phyloP scores from a whole-genome alignment of 2,797 vertebrate species.

The Chelidonichthys spinosus region DNA sequence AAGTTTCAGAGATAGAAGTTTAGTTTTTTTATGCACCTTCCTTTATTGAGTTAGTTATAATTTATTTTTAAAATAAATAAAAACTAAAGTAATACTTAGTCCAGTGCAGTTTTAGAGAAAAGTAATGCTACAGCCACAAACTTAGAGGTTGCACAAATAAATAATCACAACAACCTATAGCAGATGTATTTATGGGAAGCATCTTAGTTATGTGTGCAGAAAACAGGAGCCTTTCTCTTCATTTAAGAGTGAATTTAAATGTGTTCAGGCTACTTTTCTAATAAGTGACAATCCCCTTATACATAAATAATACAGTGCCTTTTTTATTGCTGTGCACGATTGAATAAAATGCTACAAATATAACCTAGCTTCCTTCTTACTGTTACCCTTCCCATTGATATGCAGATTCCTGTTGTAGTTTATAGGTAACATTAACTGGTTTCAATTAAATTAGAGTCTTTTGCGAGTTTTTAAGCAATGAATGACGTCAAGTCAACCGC shows the following conservation, averaged over 20 bases:
- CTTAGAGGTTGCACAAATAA: background rate
- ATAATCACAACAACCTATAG: background rate
- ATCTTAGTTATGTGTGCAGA: background rate
- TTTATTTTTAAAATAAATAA: background rate
- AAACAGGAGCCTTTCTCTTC: background rate
- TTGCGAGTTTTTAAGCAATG: background rate
- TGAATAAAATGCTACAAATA: too few species aligned
- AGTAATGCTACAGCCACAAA: background rate
- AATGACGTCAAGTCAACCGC: background rate
- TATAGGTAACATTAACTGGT: background rate
- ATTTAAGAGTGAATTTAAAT: background rate
- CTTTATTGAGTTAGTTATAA: background rate
- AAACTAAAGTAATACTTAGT: background rate
- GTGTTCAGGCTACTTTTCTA: background rate
- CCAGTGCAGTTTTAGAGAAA: background rate
- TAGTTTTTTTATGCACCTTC: background rate
- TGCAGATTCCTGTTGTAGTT: background rate
- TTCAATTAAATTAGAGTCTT: background rate
- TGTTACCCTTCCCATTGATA: background rate
- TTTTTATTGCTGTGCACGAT: too few species aligned
- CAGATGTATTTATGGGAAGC: background rate
- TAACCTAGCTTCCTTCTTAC: too few species aligned
- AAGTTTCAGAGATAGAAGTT: slow-evolving; percentile 40
- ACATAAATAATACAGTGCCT: background rate
- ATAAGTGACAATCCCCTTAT: background rate